Conservation (phyloP, 2,888 invertebrate species). For the Troides aeacus region DNA sequence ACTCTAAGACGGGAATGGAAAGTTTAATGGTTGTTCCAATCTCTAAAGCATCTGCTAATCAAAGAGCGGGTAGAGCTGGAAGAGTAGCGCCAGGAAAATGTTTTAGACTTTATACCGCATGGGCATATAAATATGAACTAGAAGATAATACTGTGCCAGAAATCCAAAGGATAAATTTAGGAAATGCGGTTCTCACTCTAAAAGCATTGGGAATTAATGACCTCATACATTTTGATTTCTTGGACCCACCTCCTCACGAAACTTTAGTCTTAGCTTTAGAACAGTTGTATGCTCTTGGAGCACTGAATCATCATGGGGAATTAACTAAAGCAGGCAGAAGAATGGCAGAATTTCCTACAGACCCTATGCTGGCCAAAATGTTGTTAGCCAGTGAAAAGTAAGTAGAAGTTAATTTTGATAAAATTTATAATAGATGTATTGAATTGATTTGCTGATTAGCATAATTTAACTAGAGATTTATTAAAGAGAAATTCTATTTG, state of each 20-base stretch:
- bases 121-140: conserved; percentile 98
- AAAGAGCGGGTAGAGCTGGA: conserved; percentile 97
- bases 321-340: conserved; percentile 96
- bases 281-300: conserved; percentile 98
- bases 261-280: conserved; percentile 95
- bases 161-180: conserved; percentile 98
- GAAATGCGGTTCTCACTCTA: conserved; percentile 97
- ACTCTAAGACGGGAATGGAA: conserved; percentile 99
- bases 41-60: conserved; percentile 98
- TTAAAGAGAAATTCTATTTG: too few relatives aligned
- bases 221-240: conserved; percentile 97
- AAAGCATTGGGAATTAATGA: conserved; percentile 99
- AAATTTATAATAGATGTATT: background rate
- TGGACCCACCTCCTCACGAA: conserved; percentile 98
- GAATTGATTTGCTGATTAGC: background rate
- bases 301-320: conserved; percentile 98
- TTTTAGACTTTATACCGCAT: conserved; percentile 98
- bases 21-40: conserved; percentile 99
- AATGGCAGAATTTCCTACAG: conserved; percentile 99
- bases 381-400: conserved; percentile 97
- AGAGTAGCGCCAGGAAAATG: conserved; percentile 98
- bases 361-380: conserved; percentile 99
- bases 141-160: conserved; percentile 99
- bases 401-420: conserved; percentile 41
- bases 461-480: background rate